Conservation (phyloP, 2,797 vertebrate genomes). For the Sebastes minor region DNA sequence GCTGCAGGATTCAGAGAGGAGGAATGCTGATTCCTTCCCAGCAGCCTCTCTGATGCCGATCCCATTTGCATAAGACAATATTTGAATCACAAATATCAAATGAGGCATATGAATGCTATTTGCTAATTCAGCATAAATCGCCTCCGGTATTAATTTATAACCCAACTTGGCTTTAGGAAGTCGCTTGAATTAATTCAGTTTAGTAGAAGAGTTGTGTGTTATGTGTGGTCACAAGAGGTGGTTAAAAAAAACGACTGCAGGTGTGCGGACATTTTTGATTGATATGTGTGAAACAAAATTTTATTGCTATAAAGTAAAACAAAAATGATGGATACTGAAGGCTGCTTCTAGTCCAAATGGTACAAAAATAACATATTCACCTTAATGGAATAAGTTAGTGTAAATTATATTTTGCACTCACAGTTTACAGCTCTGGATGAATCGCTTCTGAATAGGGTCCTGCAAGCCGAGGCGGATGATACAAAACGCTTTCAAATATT, state of each 20-base stretch:
- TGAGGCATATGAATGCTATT: constrained; percentile 12
- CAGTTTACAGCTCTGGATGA: background rate
- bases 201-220: constrained; percentile 12
- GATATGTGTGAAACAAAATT: constrained; percentile 5
- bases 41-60: constrained; percentile 22
- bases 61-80: constrained; percentile 57
- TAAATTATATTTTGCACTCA: no score
- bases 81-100: constrained; percentile 39
- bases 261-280: background rate
- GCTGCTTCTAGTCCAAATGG: background rate
- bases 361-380: background rate
- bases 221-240: constrained; percentile 11
- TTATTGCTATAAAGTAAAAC: background rate
- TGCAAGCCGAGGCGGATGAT: background rate
- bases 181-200: background rate
- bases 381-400: background rate
- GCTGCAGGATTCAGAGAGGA: constrained; percentile 25
- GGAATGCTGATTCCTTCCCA: constrained; percentile 34
- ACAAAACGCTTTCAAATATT: background rate
- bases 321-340: background rate
- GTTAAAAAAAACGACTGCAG: constrained; percentile 16
- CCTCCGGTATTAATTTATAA: constrained; percentile 8
- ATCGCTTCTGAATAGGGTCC: background rate
- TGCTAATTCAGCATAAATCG: constrained; percentile 6
- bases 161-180: constrained; percentile 2